Evolutionary conservation across 2,888 invertebrate genomes (phyloP).

Genomic region (Aelia acuminata): DNA sequence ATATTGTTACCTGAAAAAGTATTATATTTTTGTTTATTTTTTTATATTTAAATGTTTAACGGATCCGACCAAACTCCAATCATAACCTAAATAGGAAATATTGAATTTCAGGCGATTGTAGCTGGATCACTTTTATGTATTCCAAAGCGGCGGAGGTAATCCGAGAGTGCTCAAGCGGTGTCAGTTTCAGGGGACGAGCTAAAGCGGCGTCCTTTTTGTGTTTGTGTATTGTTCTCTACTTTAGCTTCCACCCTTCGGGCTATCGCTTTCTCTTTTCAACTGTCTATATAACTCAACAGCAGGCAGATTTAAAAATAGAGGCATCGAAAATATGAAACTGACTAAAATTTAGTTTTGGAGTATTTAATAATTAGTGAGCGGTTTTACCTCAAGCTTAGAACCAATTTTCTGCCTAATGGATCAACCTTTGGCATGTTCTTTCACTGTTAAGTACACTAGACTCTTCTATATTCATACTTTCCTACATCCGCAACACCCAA

Average conservation of each 20-base stretch:
- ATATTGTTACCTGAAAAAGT: too few relatives aligned
- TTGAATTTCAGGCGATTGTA: neutral
- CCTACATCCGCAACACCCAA: too few relatives aligned
- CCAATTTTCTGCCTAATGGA: too few relatives aligned
- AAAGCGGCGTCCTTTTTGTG: conserved; percentile 15
- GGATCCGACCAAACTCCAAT: neutral
- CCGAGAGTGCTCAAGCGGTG: neutral
- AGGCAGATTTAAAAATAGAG: too few relatives aligned
- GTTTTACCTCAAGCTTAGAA: too few relatives aligned
- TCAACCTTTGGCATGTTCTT: too few relatives aligned
- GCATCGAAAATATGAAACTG: too few relatives aligned
- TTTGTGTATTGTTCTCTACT: conserved; percentile 21
- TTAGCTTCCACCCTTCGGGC: neutral
- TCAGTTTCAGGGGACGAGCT: conserved; percentile 9
- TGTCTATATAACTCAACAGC: neutral
- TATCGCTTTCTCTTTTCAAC: neutral
- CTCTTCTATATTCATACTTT: too few relatives aligned
- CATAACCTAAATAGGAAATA: neutral
- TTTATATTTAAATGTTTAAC: neutral
- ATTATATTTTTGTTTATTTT: too few relatives aligned
- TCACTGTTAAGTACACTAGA: too few relatives aligned
- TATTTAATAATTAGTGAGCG: too few relatives aligned
- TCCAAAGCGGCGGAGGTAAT: neutral
- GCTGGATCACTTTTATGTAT: conserved; percentile 14
- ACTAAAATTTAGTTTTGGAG: too few relatives aligned